phyloP scores from a whole-genome alignment of 2,113 vertebrate species.

The Sterrhoptilus dennistouni region DNA sequence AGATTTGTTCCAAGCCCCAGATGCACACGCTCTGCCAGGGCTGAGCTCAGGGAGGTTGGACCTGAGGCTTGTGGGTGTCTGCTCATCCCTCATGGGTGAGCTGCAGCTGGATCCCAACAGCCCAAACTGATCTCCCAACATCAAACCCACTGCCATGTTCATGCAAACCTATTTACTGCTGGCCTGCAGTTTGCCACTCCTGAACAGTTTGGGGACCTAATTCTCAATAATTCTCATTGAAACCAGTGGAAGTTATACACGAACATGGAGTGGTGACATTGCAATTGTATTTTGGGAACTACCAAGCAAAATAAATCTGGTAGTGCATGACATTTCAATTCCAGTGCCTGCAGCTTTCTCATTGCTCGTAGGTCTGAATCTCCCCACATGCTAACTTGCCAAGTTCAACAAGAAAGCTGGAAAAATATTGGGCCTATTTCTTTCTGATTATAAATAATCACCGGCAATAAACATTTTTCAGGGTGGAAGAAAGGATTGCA shows the following conservation, averaged over 20 bases:
- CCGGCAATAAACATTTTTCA: neutral
- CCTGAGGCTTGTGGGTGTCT: neutral
- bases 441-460: neutral
- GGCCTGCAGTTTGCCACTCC: neutral
- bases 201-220: neutral
- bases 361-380: neutral
- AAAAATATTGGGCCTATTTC: neutral
- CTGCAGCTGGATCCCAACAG: neutral
- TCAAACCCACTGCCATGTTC: neutral
- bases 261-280: neutral
- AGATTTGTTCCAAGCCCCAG: fast-evolving
- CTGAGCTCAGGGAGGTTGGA: neutral
- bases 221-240: neutral
- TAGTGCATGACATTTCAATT: neutral
- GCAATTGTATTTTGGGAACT: neutral
- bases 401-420: neutral
- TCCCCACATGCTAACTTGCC: neutral
- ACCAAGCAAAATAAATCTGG: neutral
- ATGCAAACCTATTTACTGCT: neutral
- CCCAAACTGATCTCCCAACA: neutral
- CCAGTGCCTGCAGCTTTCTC: neutral
- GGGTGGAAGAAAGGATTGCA: neutral
- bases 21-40: neutral
- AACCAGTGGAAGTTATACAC: neutral
- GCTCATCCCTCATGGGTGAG: neutral